Evolutionary conservation across 1,140 invertebrate species (phyloP), one percentile per base, ranked within the genome.

Genomic region (Drosophila melanica): DNA sequence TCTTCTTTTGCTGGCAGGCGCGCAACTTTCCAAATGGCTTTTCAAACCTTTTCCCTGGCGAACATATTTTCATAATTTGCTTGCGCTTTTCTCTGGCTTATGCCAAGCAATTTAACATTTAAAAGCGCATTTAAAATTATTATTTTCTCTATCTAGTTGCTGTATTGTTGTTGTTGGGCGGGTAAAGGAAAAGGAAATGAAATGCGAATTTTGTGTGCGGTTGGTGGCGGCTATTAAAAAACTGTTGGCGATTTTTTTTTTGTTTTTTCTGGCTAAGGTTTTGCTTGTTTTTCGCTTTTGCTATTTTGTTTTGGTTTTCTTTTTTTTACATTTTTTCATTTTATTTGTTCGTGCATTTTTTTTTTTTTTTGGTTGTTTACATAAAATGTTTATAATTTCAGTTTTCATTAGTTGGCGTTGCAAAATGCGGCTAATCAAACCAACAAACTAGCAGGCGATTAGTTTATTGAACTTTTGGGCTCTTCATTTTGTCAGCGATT

Each of bases 341-440:
- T 55, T 54, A 39, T 77, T 18, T 41, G n/a, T 70, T 77, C 50
- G 50, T 20, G 44, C 30, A 12, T 37, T 67, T 23, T 53, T 54
- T 73, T 64, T 70, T 69, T 37, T 67, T 23, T 53, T 54, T 73
- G 67, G 74, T 69, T 84, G 75, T 87, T 84, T 87, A 84, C 78
- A 89, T 87, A 89, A 89, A 89, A 74, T 89, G 76, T 75, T 84
- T 84, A 79, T 82, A 87, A 87, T 87, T 89, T 87, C 72, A 71
- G n/a, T 87, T 87, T 86, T 87, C 60, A 89, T 87, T 89, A 89
- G 81, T 59, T 81, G 63, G 76, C 70, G 53, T 87, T 87, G 79
- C 73, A 72, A 82, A 73, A 55, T 70, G 75, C 65, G 70, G 68
- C 60, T 63, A 60, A 64, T 54, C 67, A 71, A 47, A 64, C 23